Evolutionary conservation across 2,797 vertebrate species (phyloP), one percentile per base, ranked within the genome.

Genomic region (Geotrypetes seraphini): DNA sequence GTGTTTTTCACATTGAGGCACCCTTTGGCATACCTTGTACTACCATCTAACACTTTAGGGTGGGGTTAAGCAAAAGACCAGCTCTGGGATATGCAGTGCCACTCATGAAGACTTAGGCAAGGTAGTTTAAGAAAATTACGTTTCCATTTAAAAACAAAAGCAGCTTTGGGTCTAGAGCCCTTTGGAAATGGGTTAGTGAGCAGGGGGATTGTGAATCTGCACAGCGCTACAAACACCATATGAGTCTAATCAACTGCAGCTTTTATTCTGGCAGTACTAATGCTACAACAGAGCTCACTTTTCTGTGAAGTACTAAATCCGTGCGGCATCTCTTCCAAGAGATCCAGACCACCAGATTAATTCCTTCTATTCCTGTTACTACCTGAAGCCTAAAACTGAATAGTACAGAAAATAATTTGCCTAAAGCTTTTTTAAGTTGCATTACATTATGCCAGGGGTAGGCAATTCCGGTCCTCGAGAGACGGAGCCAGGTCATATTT

Each of bases 1-100:
- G 25, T 13, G 29, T 31, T 54, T 39, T 43, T 40, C 45, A 57
- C 43, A 36, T 41, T 47, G 23, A 56, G 43, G 50, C 12, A 41
- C 19, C 4, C 17, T 30, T 6, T 51, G 53, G 53, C 53, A 49
- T 44, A 43, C 23, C 31, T 49, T 6, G 0, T 12, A 16, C 4
- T 10, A 21, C 38, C 11, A 3, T 3, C 5, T 16, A 28, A 19
- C 5, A 5, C 19, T 8, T 19, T 18, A 15, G n/a, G 9, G 17
- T 15, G 16, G 28, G 32, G 23, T 30, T n/a, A n/a, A n/a, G n/a
- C n/a, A 19, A 32, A 5, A 50, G 28, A 10, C 20, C 24, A 33
- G 26, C 4, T 21, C 26, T 30, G 25, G 19, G 33, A 33, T 3
- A 37, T 2, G 25, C 19, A 23, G 7, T 19, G 16, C 25, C 42